Evolutionary conservation across 92 coral and sea anemone species (phyloP).

Genomic region (Bergia sp.): DNA sequence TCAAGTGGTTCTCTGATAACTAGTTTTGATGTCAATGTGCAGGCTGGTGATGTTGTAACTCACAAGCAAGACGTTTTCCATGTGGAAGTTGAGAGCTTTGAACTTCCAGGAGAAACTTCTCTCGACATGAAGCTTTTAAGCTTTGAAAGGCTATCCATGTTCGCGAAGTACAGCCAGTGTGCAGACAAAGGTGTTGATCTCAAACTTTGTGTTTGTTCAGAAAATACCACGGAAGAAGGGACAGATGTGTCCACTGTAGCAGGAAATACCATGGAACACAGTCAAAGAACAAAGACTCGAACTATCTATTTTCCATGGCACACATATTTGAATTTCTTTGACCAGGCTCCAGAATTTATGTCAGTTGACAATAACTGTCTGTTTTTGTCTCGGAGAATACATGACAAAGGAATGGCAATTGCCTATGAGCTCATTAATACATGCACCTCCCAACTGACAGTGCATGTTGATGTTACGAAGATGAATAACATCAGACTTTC

Average conservation of each 20-base stretch:
- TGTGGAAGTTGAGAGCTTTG: slow-evolving; percentile 61
- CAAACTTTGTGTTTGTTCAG: slow-evolving; percentile 71
- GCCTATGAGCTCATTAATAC: slow-evolving; percentile 65
- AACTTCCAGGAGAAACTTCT: slow-evolving; percentile 39
- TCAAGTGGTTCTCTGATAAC: slow-evolving; percentile 57
- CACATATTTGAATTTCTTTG: neutral
- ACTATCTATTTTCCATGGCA: neutral
- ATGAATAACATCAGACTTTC: slow-evolving; percentile 52
- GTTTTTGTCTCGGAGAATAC: slow-evolving; percentile 38
- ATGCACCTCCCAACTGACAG: slow-evolving; percentile 44
- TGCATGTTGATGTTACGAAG: slow-evolving; percentile 30
- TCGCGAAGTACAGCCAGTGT: slow-evolving; percentile 67
- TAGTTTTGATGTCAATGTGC: slow-evolving; percentile 62
- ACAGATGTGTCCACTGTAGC: neutral
- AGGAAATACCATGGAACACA: neutral
- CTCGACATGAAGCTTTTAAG: slow-evolving; percentile 61
- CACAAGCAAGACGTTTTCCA: slow-evolving; percentile 74
- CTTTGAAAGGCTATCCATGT: slow-evolving; percentile 69
- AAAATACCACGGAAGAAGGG: slow-evolving; percentile 3
- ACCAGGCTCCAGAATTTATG: slow-evolving; percentile 6
- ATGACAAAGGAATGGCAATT: slow-evolving; percentile 26
- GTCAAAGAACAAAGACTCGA: neutral
- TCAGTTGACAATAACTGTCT: slow-evolving; percentile 38
- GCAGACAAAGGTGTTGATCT: slow-evolving; percentile 62
- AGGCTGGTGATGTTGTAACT: slow-evolving; percentile 71